These are phyloP conservation scores for Lagopus muta DNA, from an alignment of 2,113 vertebrate genomes.

Conservation along the genomic window DNA sequence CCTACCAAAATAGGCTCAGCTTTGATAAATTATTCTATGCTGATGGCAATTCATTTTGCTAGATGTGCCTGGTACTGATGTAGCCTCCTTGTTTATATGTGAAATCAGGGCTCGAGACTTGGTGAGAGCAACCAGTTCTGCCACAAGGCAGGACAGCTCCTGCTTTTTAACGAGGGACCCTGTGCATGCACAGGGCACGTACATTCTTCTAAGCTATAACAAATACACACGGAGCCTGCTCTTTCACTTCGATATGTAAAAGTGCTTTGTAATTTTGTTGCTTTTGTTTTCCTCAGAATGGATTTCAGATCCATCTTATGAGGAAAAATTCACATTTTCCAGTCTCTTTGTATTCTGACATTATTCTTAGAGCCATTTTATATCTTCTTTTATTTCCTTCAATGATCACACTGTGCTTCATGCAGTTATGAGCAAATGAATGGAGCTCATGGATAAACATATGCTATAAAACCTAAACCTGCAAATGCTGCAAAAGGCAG, in stretches of 20 bases:
- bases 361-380: background rate
- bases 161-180: background rate
- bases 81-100: background rate
- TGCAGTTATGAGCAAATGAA: background rate
- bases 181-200: accelerated
- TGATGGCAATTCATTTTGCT: background rate
- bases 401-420: background rate
- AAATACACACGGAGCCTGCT: background rate
- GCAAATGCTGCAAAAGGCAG: background rate
- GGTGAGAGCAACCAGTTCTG: accelerated
- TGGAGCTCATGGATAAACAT: background rate
- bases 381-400: background rate
- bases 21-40: slow-evolving; percentile 34
- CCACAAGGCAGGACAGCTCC: background rate
- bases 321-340: background rate
- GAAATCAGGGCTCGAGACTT: background rate
- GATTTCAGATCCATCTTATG: background rate
- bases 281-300: background rate
- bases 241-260: background rate
- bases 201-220: background rate
- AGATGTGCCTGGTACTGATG: background rate
- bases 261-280: background rate
- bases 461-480: background rate
- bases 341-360: background rate
- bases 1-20: background rate